Conservation (phyloP, 2,113 vertebrate genomes). For the Helogale parvula region DNA sequence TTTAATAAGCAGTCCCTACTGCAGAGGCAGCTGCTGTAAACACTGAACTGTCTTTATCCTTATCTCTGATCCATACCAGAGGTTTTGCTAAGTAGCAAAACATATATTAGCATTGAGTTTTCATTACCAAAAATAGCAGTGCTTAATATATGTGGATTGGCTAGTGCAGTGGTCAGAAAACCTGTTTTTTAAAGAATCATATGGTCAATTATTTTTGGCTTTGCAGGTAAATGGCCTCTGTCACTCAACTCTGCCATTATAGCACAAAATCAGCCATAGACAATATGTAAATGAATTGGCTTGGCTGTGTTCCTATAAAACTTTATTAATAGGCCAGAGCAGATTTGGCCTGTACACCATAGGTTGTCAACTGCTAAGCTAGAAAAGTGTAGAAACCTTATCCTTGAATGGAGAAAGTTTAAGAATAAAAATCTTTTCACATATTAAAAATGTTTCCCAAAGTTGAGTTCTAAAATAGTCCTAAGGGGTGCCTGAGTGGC, state of each 20-base stretch:
- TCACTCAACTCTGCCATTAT: neutral
- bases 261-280: neutral
- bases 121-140: neutral
- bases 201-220: neutral
- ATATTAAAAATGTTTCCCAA: conserved; percentile 10
- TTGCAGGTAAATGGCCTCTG: neutral
- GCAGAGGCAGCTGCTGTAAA: neutral
- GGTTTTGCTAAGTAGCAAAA: neutral
- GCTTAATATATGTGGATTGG: neutral
- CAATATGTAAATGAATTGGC: neutral
- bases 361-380: neutral
- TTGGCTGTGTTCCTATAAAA: conserved; percentile 27
- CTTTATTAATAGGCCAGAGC: conserved; percentile 6
- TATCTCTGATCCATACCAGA: neutral
- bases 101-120: neutral
- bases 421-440: neutral
- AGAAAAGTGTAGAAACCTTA: neutral
- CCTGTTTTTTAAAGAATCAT: neutral
- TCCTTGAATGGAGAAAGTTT: neutral
- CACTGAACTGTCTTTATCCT: neutral
- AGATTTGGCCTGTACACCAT: neutral
- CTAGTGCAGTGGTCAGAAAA: neutral
- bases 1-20: neutral
- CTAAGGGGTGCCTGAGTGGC: neutral
- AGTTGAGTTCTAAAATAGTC: neutral